A percentile compares a stretch with the other conserved stretches of the same genome.
Conservation (phyloP, 2,797 vertebrate species). For the Remorina albescens region DNA sequence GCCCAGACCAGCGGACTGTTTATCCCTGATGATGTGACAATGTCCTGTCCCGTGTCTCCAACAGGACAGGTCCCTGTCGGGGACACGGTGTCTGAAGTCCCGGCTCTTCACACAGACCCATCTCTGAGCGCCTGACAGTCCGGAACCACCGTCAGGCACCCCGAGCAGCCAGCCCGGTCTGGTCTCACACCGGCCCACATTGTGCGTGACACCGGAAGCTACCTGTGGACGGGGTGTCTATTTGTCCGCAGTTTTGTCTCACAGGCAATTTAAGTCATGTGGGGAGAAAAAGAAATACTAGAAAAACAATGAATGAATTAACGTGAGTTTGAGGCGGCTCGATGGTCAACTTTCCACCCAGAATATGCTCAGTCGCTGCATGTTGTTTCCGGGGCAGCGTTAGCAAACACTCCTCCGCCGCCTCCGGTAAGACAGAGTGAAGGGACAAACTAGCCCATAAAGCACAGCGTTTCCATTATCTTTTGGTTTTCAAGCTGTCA, state of each 20-base stretch:
- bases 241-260: constrained; percentile 4
- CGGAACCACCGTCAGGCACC: constrained; percentile 6
- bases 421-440: constrained; percentile 25
- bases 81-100: too few species aligned
- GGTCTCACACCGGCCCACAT: constrained; percentile 32
- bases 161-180: too few species aligned
- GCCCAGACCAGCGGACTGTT: too few species aligned
- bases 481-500: constrained; percentile 66
- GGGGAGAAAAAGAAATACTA: rapidly evolving
- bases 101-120: not conserved
- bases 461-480: constrained; percentile 59
- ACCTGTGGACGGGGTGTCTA: rapidly evolving
- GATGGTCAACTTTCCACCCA: rapidly evolving
- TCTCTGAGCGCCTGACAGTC: not conserved
- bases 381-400: not conserved
- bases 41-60: too few species aligned
- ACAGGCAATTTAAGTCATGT: constrained; percentile 11
- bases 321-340: rapidly evolving
- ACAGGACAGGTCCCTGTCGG: too few species aligned
- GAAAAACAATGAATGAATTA: not conserved
- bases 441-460: rapidly evolving
- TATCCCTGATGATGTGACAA: too few species aligned
- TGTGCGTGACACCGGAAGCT: constrained; percentile 59
- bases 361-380: not conserved
- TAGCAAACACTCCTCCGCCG: not conserved